These are phyloP conservation scores for Astreopora myriophthalma DNA, from an alignment of 64 coral and sea anemone genomes.

Conservation along the genomic window DNA sequence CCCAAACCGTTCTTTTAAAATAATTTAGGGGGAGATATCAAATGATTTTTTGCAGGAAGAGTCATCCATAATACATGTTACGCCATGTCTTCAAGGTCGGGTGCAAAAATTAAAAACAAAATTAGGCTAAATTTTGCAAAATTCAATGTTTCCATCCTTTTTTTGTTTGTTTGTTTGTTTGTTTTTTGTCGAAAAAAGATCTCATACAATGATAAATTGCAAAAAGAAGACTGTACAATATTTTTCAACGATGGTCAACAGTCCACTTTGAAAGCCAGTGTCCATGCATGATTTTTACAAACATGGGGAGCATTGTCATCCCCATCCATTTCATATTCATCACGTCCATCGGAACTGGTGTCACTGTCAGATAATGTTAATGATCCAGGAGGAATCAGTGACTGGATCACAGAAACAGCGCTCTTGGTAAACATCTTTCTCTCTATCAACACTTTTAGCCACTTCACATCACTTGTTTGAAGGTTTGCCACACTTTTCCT, in stretches of 20 bases:
- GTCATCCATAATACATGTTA: too few relatives aligned
- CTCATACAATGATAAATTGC: not conserved
- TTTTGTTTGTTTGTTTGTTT: too few relatives aligned
- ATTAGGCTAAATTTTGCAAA: too few relatives aligned
- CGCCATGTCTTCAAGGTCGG: too few relatives aligned
- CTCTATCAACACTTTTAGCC: conserved; percentile 28
- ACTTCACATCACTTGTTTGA: conserved; percentile 30
- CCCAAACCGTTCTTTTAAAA: not conserved
- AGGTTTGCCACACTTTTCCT: not conserved
- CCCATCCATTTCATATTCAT: conserved; percentile 1
- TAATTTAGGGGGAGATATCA: not conserved
- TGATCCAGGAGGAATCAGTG: conserved; percentile 51
- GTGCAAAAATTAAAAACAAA: too few relatives aligned
- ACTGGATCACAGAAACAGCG: conserved; percentile 40
- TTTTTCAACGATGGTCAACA: conserved; percentile 26
- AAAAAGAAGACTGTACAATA: conserved; percentile 23
- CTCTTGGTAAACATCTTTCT: conserved; percentile 46
- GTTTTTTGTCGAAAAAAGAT: too few relatives aligned
- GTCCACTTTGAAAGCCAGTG: conserved; percentile 42
- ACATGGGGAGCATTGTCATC: conserved; percentile 53
- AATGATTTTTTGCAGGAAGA: too few relatives aligned
- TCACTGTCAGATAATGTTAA: conserved; percentile 25
- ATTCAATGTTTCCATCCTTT: too few relatives aligned
- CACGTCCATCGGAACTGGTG: not conserved
- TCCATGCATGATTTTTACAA: conserved; percentile 61